Evolutionary conservation across 2,888 invertebrate species (phyloP).

Genomic region (Epinotia nisella): DNA sequence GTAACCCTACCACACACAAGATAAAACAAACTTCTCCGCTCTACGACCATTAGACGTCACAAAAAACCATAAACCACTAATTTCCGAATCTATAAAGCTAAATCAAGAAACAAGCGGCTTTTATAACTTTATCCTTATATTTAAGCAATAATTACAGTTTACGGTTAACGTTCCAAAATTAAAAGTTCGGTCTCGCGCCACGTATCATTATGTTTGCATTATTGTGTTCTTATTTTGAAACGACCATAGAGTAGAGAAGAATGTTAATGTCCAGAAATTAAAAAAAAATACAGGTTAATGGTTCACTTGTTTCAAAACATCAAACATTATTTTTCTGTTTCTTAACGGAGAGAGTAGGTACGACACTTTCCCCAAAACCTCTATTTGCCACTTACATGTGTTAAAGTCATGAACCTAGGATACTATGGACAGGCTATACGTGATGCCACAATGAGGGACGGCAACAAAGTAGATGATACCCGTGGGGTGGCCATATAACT

Average conservation of each 20-base stretch:
- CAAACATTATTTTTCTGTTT: background rate
- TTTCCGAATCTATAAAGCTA: conserved; percentile 79
- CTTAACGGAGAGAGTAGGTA: too few species aligned
- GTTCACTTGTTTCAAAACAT: background rate
- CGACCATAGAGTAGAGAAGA: conserved; percentile 37
- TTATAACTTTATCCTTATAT: conserved; percentile 84
- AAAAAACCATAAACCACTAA: conserved; percentile 77
- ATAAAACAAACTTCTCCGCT: conserved; percentile 31
- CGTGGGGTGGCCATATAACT: too few species aligned
- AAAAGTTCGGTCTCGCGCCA: conserved; percentile 71
- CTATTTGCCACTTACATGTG: background rate
- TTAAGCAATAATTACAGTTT: conserved; percentile 82
- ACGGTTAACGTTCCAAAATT: conserved; percentile 77
- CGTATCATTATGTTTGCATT: conserved; percentile 83
- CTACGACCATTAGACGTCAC: conserved; percentile 73
- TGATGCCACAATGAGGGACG: too few species aligned
- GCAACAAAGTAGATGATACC: too few species aligned
- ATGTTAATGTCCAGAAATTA: background rate
- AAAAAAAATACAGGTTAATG: background rate
- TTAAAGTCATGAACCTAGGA: background rate
- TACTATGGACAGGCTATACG: too few species aligned
- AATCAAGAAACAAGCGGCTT: conserved; percentile 77
- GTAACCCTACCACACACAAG: conserved; percentile 27
- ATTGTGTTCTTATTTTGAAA: conserved; percentile 74
- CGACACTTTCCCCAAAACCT: background rate